A percentile compares a stretch with the other conserved stretches of the same genome.
phyloP scores from a whole-genome alignment of 2,797 vertebrate species.

The Rhynchotus rufescens region DNA sequence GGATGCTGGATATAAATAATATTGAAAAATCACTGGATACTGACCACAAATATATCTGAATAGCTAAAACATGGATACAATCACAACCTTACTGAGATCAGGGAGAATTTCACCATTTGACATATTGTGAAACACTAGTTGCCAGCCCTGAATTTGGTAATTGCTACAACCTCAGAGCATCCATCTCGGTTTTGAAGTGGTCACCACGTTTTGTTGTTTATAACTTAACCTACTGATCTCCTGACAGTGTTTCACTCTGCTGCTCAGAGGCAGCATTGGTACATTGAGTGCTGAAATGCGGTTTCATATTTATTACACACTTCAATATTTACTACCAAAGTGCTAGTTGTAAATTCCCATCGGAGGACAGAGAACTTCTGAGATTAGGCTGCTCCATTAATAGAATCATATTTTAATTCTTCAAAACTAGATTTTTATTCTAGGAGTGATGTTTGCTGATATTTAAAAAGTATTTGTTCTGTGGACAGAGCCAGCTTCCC shows the following conservation, averaged over 20 bases:
- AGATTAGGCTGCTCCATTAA: background rate
- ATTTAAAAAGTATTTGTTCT: background rate
- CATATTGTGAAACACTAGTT: fast-evolving
- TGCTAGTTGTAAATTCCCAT: background rate
- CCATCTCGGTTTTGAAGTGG: background rate
- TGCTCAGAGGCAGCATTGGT: background rate
- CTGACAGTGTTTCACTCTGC: background rate
- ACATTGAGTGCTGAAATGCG: background rate
- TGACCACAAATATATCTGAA: background rate
- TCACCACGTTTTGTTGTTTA: background rate
- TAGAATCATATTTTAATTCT: conserved; percentile 4
- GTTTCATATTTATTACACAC: background rate
- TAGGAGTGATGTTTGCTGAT: background rate
- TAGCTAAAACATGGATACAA: background rate
- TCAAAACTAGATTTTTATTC: background rate
- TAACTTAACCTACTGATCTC: background rate
- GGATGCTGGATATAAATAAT: background rate
- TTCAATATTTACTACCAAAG: conserved; percentile 2
- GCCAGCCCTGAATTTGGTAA: background rate
- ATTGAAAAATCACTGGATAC: conserved; percentile 33
- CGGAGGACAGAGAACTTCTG: conserved; percentile 6
- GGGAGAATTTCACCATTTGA: background rate
- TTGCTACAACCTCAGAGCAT: background rate
- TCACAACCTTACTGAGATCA: background rate
- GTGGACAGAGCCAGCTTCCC: background rate